Percentiles rank a stretch among this genome's conserved stretches.
phyloP scores from a whole-genome alignment of 2,888 invertebrate genomes.

The Pandemis heparana region DNA sequence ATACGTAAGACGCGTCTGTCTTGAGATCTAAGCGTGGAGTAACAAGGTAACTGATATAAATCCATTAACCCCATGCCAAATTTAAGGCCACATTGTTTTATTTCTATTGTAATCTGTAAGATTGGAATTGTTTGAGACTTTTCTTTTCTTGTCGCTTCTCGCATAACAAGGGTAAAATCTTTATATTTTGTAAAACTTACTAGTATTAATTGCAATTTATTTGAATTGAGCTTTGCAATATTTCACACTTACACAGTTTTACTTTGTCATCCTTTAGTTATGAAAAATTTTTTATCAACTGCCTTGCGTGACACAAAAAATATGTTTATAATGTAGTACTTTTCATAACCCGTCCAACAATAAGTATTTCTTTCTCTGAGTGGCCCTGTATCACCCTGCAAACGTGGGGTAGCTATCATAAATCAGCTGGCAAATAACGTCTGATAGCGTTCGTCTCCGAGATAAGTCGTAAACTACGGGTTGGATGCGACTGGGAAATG shows the following conservation, averaged over 20 bases:
- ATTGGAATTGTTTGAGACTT: too few species aligned
- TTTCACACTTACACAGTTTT: background rate
- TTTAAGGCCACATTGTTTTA: background rate
- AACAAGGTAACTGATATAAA: background rate
- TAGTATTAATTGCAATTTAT: too few species aligned
- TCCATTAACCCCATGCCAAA: too few species aligned
- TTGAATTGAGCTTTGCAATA: background rate
- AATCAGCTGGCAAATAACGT: slow-evolving; percentile 59
- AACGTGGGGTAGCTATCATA: slow-evolving; percentile 53
- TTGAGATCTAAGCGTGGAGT: background rate
- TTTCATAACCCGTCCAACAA: slow-evolving; percentile 29
- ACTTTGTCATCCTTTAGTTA: background rate
- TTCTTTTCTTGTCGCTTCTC: too few species aligned
- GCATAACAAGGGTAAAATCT: too few species aligned
- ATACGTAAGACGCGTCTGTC: background rate
- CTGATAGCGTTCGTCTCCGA: slow-evolving; percentile 54
- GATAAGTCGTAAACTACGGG: slow-evolving; percentile 55
- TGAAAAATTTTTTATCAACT: background rate
- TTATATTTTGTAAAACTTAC: too few species aligned
- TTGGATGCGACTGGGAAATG: slow-evolving; percentile 49
- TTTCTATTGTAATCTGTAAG: too few species aligned
- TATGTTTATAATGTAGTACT: slow-evolving; percentile 23
- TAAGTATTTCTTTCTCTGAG: slow-evolving; percentile 36
- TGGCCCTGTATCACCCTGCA: slow-evolving; percentile 42
- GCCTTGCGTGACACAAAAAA: background rate